phyloP scores from a whole-genome alignment of 2,888 invertebrate species.

The Camptogramma bilineatum region DNA sequence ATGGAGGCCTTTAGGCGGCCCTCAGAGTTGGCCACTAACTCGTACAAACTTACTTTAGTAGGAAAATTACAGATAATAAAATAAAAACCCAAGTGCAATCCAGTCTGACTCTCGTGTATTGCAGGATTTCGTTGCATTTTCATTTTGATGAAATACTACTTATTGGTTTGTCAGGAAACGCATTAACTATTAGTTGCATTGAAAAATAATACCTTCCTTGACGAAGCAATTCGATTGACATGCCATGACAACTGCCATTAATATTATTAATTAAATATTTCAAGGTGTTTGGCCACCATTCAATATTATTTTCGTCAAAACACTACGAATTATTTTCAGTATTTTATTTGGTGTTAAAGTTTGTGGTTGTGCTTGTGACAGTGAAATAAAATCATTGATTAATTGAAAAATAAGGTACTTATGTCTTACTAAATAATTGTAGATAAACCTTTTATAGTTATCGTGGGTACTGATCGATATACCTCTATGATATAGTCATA shows the following conservation, averaged over 20 bases:
- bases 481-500: no score
- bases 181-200: not conserved
- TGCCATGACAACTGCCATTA: conserved; percentile 11
- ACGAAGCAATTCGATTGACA: conserved; percentile 16
- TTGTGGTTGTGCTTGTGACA: conserved; percentile 31
- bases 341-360: conserved; percentile 27
- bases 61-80: no score
- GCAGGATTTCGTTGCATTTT: no score
- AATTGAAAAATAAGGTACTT: not conserved
- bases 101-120: no score
- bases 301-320: conserved; percentile 41
- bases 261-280: conserved; percentile 28
- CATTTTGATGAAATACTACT: no score
- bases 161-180: not conserved
- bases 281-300: conserved; percentile 49
- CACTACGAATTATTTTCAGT: conserved; percentile 28
- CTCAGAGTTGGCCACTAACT: no score
- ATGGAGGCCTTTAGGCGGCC: no score
- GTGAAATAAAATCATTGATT: conserved; percentile 17
- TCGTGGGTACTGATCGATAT: no score
- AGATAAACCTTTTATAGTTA: no score
- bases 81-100: no score
- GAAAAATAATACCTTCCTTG: conserved; percentile 24
- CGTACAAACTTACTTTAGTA: no score
- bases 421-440: no score